These are phyloP conservation scores for Mylabris sibirica DNA, from an alignment of 2,888 invertebrate genomes.

Conservation along the genomic window DNA sequence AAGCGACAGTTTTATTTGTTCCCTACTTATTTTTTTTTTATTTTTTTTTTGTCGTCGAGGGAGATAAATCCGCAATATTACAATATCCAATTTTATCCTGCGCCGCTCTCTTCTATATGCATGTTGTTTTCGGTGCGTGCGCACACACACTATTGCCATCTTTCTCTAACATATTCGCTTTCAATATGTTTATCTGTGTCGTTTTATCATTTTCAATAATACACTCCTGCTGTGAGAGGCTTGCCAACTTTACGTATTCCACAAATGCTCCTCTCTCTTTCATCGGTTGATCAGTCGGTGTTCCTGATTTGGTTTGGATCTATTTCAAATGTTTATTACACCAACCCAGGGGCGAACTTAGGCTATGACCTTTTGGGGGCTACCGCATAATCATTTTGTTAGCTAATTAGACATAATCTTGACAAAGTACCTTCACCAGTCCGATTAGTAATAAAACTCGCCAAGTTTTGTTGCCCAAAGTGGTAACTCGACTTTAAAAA, in stretches of 20 bases:
- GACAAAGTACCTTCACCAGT: too few species aligned
- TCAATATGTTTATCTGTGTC: not conserved
- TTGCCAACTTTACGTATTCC: not conserved
- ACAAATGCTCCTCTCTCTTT: too few species aligned
- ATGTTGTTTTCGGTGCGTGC: not conserved
- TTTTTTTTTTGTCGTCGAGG: not conserved
- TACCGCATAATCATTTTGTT: too few species aligned
- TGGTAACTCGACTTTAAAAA: too few species aligned
- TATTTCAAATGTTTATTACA: constrained; percentile 17
- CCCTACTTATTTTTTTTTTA: not conserved
- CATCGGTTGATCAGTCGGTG: not conserved
- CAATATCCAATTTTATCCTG: not conserved
- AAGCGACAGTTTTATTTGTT: constrained; percentile 10
- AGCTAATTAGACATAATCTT: too few species aligned
- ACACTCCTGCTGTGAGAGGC: not conserved
- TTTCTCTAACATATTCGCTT: not conserved
- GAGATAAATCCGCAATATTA: not conserved
- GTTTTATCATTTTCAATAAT: not conserved
- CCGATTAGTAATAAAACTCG: too few species aligned
- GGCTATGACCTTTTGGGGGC: too few species aligned
- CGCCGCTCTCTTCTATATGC: not conserved
- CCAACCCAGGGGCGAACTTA: too few species aligned
- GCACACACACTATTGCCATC: not conserved
- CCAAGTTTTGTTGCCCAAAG: too few species aligned
- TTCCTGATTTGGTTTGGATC: constrained; percentile 6